A percentile compares a stretch with the other conserved stretches of the same genome.
phyloP scores from a whole-genome alignment of 2,888 invertebrate species.

The Cyaniris semiargus region DNA sequence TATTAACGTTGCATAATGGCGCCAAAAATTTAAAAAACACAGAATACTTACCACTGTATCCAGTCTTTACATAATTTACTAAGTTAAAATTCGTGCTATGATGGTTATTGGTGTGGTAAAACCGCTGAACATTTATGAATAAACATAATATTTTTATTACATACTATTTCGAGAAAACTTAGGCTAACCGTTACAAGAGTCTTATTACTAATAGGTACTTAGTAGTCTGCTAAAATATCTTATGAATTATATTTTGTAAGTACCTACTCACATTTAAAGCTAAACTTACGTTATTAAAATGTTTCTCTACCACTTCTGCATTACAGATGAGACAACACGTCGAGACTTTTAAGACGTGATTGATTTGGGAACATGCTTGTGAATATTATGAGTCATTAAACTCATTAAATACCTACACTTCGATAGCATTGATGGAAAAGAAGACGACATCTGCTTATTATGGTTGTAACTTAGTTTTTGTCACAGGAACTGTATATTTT shows the following conservation, averaged over 20 bases:
- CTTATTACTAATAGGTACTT: not conserved
- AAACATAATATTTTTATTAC: not conserved
- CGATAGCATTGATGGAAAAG: too few species aligned
- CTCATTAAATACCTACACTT: not conserved
- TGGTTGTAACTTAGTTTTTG: not conserved
- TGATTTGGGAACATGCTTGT: not conserved
- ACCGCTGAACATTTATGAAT: too few species aligned
- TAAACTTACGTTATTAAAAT: not conserved
- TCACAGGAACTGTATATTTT: not conserved
- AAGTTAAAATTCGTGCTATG: too few species aligned
- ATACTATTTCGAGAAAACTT: not conserved
- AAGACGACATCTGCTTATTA: too few species aligned
- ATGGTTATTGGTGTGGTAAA: too few species aligned
- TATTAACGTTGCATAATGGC: slow-evolving; percentile 58
- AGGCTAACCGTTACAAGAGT: not conserved
- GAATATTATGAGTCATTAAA: not conserved
- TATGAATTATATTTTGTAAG: too few species aligned
- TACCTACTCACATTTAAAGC: not conserved
- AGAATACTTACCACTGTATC: not conserved
- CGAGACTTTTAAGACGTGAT: not conserved
- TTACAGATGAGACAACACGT: not conserved
- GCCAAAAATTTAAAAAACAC: slow-evolving; percentile 53
- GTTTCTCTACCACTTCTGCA: not conserved
- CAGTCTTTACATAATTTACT: not conserved
- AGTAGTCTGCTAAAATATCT: too few species aligned